Conservation (phyloP, 1,140 invertebrate species). For the Helicoverpa armigera region DNA sequence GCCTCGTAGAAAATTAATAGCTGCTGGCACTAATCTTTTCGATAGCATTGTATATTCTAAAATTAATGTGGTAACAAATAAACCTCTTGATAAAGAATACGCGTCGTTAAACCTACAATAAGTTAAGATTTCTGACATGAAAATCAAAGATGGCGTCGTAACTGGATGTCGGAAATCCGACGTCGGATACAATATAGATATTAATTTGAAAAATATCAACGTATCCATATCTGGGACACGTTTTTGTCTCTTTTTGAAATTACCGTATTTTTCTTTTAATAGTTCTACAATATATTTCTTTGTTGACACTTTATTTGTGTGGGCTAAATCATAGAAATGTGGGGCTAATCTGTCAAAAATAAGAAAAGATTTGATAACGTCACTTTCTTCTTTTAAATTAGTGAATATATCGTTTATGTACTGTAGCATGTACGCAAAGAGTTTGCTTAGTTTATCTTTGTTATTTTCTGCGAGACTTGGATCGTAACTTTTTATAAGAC, state of each 20-base stretch:
- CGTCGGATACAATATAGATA: constrained; percentile 93
- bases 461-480: constrained; percentile 92
- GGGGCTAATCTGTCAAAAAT: constrained; percentile 89
- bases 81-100: constrained; percentile 91
- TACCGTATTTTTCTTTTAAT: constrained; percentile 91
- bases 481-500: constrained; percentile 95
- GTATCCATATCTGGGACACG: constrained; percentile 91
- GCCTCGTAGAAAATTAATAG: constrained; percentile 92
- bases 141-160: constrained; percentile 93
- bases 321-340: constrained; percentile 91
- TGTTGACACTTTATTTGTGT: constrained; percentile 89
- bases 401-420: constrained; percentile 90
- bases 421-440: constrained; percentile 92
- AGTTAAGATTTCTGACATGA: constrained; percentile 93
- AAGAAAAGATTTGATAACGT: constrained; percentile 87
- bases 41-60: constrained; percentile 94
- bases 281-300: constrained; percentile 89
- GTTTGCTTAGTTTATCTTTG: constrained; percentile 90
- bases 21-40: constrained; percentile 93
- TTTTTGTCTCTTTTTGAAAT: constrained; percentile 89
- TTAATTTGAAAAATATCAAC: constrained; percentile 93
- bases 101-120: constrained; percentile 88
- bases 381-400: constrained; percentile 80
- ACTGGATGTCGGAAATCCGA: constrained; percentile 96
- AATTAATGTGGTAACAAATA: constrained; percentile 91